Conservation (phyloP, 2,797 vertebrate genomes). For the Acipenser transmontanus region DNA sequence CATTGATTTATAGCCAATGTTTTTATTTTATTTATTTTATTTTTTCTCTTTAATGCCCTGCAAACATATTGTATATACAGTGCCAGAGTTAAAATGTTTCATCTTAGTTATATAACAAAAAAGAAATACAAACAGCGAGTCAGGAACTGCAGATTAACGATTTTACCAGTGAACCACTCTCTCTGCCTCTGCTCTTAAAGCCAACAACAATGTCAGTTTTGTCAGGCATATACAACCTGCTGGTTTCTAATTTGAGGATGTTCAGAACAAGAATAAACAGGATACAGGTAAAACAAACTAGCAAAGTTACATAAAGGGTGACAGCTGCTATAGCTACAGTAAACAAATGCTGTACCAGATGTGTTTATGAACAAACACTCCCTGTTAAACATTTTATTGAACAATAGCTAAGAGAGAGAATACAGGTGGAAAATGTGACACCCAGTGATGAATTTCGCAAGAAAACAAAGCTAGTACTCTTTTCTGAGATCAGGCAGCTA, state of each 20-base stretch:
- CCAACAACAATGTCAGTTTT: not conserved
- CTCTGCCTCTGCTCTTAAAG: too few species aligned
- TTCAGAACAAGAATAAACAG: slow-evolving; percentile 58
- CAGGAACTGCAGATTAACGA: too few species aligned
- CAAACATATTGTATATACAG: too few species aligned
- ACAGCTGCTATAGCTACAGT: slow-evolving; percentile 58
- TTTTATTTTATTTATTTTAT: too few species aligned
- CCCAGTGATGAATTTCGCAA: slow-evolving; percentile 80
- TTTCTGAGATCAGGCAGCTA: slow-evolving; percentile 88
- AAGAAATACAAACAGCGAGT: too few species aligned
- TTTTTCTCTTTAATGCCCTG: too few species aligned
- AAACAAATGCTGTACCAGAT: slow-evolving; percentile 71
- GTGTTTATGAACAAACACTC: slow-evolving; percentile 73
- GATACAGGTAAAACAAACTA: slow-evolving; percentile 39
- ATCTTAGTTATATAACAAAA: too few species aligned
- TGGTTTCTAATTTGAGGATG: slow-evolving; percentile 40
- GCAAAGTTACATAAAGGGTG: slow-evolving; percentile 43
- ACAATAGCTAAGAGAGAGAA: slow-evolving; percentile 54
- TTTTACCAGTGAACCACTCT: too few species aligned
- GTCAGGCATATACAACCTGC: slow-evolving; percentile 3
- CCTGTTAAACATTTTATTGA: slow-evolving; percentile 52
- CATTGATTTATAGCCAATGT: too few species aligned
- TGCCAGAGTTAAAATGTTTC: too few species aligned
- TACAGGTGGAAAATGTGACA: slow-evolving; percentile 63
- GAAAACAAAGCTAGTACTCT: slow-evolving; percentile 83